Conservation (phyloP, 92 coral and sea anemone genomes). For the Palythoa grandis region DNA sequence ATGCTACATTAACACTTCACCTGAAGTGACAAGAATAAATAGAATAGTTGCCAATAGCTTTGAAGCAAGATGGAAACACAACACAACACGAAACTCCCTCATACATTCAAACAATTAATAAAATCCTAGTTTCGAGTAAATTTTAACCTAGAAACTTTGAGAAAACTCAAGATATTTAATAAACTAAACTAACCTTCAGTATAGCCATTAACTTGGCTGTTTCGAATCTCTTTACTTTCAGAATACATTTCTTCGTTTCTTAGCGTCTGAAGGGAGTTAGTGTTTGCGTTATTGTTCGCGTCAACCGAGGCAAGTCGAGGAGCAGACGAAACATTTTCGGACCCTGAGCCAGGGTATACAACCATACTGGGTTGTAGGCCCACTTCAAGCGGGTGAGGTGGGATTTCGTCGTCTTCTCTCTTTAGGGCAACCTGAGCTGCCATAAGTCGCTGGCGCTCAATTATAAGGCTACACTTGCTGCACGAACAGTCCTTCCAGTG, state of each 20-base stretch:
- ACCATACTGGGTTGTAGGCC: slow-evolving; percentile 22
- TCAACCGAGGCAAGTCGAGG: slow-evolving; percentile 31
- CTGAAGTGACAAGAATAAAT: slow-evolving; percentile 29
- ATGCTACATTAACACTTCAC: slow-evolving; percentile 31
- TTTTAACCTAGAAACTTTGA: background rate
- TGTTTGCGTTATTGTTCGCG: slow-evolving; percentile 24
- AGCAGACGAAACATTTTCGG: background rate
- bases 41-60: slow-evolving; percentile 13
- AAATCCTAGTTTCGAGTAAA: background rate
- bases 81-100: background rate
- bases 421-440: slow-evolving; percentile 98
- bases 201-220: slow-evolving; percentile 17
- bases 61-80: slow-evolving; percentile 4
- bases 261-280: slow-evolving; percentile 12
- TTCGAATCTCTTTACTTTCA: slow-evolving; percentile 6
- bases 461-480: slow-evolving; percentile 89
- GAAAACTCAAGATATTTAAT: background rate
- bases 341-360: slow-evolving; percentile 23
- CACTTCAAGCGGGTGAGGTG: slow-evolving; percentile 36
- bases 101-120: background rate
- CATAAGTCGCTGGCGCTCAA: slow-evolving; percentile 98
- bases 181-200: slow-evolving; percentile 14
- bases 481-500: slow-evolving; percentile 94
- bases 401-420: slow-evolving; percentile 84
- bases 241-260: slow-evolving; percentile 29